Base-by-base conservation (phyloP, 2,888 invertebrate genomes). In the Theretra japonica region DNA sequence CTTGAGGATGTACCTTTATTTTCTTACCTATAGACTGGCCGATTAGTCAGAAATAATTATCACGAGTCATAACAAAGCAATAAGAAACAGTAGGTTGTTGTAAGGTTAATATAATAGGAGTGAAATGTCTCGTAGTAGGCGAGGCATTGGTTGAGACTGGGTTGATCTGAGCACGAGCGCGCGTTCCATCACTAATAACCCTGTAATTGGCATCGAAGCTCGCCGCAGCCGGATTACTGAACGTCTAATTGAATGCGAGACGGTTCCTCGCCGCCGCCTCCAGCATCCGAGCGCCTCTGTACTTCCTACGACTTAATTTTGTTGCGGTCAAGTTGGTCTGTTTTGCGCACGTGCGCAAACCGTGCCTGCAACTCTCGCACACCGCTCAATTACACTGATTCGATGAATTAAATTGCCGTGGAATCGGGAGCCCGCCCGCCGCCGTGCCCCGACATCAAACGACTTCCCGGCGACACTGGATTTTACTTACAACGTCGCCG, bases 241-340 rank as follows among this genome's bases (percentile, higher is more conserved):
- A 89, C 94, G 89, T 93, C 93, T 94, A 94, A 94, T 94, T 94
- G 94, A 94, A 94, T 94, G 92, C 93, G 92, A 93, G 92, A 90
- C 90, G 90, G 80, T 88, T 82, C 83, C 86, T 83, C 83, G 83
- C 87, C 81, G 81, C 80, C 81, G 78, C 80, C 83, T 78, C 81
- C 81, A 74, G 78, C 82, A 83, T 81, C 79, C 79, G 73, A 79
- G 62, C 65, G 70, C 53, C 73, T 80, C 80, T 80, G 81, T 80
- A 75, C 81, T 77, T 80, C 74, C 78, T 77, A 79, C 86, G 87
- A 89, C 87, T 89, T 89, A 86, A 89, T 91, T 90, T 87, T 87
- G 88, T 86, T 89, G 90, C 90, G 93, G 93, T 93, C 93, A 91
- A 91, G 88, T 90, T 88, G 85, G 84, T 87, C 87, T 86, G 89